phyloP scores from a whole-genome alignment of 2,113 vertebrate genomes.

The Pteropus alecto region DNA sequence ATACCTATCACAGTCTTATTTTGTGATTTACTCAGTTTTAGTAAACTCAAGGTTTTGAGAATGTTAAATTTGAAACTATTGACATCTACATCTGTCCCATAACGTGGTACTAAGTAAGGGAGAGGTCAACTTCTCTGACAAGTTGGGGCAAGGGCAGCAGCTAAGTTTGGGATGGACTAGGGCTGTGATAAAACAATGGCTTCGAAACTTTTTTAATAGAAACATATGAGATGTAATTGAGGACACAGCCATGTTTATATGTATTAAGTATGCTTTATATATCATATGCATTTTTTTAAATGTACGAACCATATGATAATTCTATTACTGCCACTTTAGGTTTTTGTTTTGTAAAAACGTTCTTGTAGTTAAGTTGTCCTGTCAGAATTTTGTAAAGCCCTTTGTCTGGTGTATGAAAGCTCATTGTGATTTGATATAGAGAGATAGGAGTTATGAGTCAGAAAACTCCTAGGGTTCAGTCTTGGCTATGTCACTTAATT shows the following conservation, averaged over 20 bases:
- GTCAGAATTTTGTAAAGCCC: not conserved
- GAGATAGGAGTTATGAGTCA: not conserved
- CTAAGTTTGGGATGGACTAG: not conserved
- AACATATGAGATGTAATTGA: not conserved
- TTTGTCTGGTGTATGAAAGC: not conserved
- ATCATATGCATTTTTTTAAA: not conserved
- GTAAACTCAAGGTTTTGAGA: not conserved
- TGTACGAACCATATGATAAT: not conserved
- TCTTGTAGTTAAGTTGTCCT: not conserved
- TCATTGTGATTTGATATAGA: not conserved
- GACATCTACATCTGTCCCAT: not conserved
- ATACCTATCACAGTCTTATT: not conserved
- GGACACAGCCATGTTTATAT: not conserved
- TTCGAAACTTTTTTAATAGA: constrained; percentile 18
- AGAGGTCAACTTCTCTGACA: not conserved
- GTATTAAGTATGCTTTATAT: not conserved
- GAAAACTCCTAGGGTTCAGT: not conserved
- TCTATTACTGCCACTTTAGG: not conserved
- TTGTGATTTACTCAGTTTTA: constrained; percentile 22
- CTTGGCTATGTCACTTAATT: not conserved
- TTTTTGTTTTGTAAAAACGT: constrained; percentile 22
- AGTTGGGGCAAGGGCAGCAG: not conserved
- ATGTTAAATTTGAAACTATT: constrained; percentile 1
- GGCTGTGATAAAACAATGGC: not conserved
- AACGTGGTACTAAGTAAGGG: not conserved